Evolutionary conservation across 2,797 vertebrate genomes (phyloP), one percentile per base, ranked within the genome.

Genomic region (Enoplosus armatus): DNA sequence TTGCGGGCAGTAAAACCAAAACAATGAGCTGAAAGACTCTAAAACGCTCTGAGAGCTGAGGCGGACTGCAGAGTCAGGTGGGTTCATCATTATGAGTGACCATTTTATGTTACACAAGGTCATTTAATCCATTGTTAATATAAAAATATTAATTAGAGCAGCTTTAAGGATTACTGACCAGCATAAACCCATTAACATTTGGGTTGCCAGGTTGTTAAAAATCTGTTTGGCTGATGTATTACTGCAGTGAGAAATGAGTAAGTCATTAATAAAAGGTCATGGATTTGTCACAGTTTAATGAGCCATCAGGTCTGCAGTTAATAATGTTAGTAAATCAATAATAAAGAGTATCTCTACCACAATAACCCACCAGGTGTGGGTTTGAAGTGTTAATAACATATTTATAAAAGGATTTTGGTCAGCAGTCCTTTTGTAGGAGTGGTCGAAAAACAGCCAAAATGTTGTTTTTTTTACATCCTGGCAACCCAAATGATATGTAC

Each of bases 251-350:
- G 48, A 47, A 75, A 70, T 59, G 29, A 66, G 18, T 26, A 22
- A 71, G 65, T 61, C 45, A 29, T 43, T 51, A 35, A 50, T 10
- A 54, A 69, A 74, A 83, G 47, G 75, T 72, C 61, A 27, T 27
- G 26, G 16, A 12, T 27, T 61, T 55, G 39, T 53, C 66, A 75
- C n/a, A 7, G 35, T 65, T 61, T 24, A 68, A 58, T 45, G 15
- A 66, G 39, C 39, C 18, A 71, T 60, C 45, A 59, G 14, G n/a
- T 55, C 27, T 43, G 26, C 9, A 22, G 8, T 60, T 26, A 27
- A 35, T 65, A 16, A 31, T 27, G 16, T 41, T 24, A 51, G 6
- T 33, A 26, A 33, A 22, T 35, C 26, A 29, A 39, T 76, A 26
- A 61, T 43, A 8, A 53, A 64, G 3, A 33, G 37, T 35, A 22